A percentile compares a stretch with the other conserved stretches of the same genome.
These are phyloP conservation scores for Diaphora mendica DNA, from an alignment of 2,888 invertebrate species.

Conservation along the genomic window DNA sequence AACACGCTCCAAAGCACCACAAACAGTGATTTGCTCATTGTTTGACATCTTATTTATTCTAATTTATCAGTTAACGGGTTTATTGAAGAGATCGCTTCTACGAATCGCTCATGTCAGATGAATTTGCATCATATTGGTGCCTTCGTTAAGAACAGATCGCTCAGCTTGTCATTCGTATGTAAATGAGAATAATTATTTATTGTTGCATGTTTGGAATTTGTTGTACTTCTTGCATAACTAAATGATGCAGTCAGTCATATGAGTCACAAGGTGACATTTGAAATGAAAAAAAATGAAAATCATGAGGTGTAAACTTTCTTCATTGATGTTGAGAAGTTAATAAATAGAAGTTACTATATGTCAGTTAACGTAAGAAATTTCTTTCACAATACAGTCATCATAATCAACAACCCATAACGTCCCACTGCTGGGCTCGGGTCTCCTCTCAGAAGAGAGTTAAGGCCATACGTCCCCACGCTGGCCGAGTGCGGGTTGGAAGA, in stretches of 20 bases:
- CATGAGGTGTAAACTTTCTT: background rate
- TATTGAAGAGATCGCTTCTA: slow-evolving; percentile 37
- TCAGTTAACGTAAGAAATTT: no score
- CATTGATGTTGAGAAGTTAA: no score
- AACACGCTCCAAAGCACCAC: background rate
- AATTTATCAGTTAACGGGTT: slow-evolving; percentile 19
- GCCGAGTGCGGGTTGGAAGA: no score
- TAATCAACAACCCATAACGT: no score
- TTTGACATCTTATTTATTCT: slow-evolving; percentile 45
- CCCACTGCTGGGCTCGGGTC: no score
- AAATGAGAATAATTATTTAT: slow-evolving; percentile 25
- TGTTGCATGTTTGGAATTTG: background rate
- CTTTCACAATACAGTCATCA: no score
- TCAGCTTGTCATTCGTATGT: slow-evolving; percentile 52
- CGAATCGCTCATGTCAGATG: slow-evolving; percentile 30
- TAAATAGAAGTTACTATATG: no score
- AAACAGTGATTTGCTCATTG: slow-evolving; percentile 21
- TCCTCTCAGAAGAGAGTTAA: no score
- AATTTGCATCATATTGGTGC: slow-evolving; percentile 58
- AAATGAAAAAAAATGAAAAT: background rate
- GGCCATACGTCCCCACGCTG: no score
- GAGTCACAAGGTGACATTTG: background rate
- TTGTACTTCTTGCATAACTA: background rate
- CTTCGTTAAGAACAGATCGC: slow-evolving; percentile 33
- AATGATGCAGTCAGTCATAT: background rate